phyloP scores from a whole-genome alignment of 2,113 vertebrate genomes.

The Oriolus oriolus region DNA sequence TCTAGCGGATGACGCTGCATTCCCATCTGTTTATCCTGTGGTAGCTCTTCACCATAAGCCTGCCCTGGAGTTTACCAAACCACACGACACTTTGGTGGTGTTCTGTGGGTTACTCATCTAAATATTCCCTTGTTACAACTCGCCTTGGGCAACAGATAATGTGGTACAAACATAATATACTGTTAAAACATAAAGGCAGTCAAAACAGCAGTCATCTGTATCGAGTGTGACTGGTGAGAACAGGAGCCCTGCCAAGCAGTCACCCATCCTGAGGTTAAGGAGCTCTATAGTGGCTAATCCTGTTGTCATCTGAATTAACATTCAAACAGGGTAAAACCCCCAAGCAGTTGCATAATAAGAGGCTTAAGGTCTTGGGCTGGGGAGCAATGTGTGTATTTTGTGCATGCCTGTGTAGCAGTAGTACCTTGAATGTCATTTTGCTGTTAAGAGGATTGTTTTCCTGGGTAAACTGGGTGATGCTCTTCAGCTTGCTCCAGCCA shows the following conservation, averaged over 20 bases:
- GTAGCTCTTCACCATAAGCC: background rate
- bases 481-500: background rate
- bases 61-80: background rate
- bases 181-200: background rate
- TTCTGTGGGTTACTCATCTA: background rate
- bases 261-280: conserved; percentile 24
- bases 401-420: background rate
- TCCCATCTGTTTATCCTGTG: background rate
- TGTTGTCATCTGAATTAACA: conserved; percentile 67
- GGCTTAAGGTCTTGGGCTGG: background rate
- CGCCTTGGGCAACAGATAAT: background rate
- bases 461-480: background rate
- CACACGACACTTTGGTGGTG: background rate
- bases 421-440: background rate
- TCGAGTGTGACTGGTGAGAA: conserved; percentile 25
- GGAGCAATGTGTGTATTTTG: conserved; percentile 3
- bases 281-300: conserved; percentile 64
- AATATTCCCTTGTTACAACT: background rate
- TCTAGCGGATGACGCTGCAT: background rate
- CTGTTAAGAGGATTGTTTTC: background rate
- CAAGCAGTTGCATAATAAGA: conserved; percentile 20
- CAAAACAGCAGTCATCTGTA: background rate
- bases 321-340: conserved; percentile 16
- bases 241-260: conserved; percentile 44
- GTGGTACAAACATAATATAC: background rate